A percentile compares a stretch with the other conserved stretches of the same genome.
Evolutionary conservation across 2,797 vertebrate species (phyloP).

Genomic region (Orientallactaga sibirica): DNA sequence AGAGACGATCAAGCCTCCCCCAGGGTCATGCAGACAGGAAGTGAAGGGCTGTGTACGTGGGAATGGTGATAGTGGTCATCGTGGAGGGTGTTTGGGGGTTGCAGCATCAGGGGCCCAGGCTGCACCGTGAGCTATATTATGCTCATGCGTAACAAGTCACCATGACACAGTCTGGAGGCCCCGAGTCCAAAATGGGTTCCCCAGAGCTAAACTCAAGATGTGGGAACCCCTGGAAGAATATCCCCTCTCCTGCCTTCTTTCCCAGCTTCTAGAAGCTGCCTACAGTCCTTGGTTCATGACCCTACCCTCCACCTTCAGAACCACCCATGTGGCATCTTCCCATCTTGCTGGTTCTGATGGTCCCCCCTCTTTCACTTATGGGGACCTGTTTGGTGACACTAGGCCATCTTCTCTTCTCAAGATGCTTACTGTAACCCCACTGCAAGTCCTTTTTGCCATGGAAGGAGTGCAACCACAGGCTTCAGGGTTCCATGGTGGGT

Average conservation of each 20-base stretch:
- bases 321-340: background rate
- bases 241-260: background rate
- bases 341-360: background rate
- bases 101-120: background rate
- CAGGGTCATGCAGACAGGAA: background rate
- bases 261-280: background rate
- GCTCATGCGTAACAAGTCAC: background rate
- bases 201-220: background rate
- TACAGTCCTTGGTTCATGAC: background rate
- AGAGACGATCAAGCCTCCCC: background rate
- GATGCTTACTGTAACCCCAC: background rate
- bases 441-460: background rate
- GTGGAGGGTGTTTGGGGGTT: background rate
- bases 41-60: background rate
- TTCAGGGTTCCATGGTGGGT: background rate
- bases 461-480: background rate
- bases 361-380: background rate
- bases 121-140: background rate
- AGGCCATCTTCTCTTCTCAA: background rate
- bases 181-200: background rate
- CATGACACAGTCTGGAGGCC: background rate
- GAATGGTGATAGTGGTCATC: background rate
- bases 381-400: background rate
- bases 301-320: background rate
- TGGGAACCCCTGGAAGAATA: background rate